These are phyloP conservation scores for Chelonus formosanus DNA, from an alignment of 2,888 invertebrate species.

Conservation along the genomic window DNA sequence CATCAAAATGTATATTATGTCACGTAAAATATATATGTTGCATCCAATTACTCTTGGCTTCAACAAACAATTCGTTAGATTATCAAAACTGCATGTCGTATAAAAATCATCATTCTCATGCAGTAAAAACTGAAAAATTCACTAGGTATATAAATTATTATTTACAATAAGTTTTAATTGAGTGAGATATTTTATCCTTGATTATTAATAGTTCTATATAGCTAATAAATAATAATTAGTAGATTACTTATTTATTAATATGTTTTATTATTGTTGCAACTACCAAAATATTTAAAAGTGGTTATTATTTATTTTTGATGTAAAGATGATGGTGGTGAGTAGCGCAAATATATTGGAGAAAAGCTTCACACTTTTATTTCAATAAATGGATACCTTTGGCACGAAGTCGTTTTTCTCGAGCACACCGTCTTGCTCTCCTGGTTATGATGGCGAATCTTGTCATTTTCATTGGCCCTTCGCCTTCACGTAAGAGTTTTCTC, in stretches of 20 bases:
- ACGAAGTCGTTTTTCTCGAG: conserved; percentile 49
- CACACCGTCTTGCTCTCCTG: conserved; percentile 42
- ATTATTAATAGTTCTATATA: too few relatives aligned
- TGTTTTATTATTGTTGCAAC: too few relatives aligned
- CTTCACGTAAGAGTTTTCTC: conserved; percentile 52
- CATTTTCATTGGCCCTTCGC: conserved; percentile 44
- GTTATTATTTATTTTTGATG: too few relatives aligned
- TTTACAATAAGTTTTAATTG: too few relatives aligned
- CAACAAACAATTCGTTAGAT: conserved; percentile 7
- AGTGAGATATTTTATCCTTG: too few relatives aligned
- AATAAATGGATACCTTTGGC: conserved; percentile 52
- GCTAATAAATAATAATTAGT: too few relatives aligned
- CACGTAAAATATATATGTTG: not conserved
- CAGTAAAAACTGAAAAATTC: not conserved
- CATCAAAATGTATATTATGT: not conserved
- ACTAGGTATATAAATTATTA: too few relatives aligned
- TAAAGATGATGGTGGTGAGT: too few relatives aligned
- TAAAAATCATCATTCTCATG: conserved; percentile 20
- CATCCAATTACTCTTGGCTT: conserved; percentile 10
- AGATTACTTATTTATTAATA: too few relatives aligned
- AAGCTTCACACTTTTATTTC: not conserved
- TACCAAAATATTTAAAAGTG: too few relatives aligned
- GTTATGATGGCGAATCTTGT: conserved; percentile 47
- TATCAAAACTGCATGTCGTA: conserved; percentile 7
- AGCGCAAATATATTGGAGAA: too few relatives aligned